A percentile compares a stretch with the other conserved stretches of the same genome.
Conservation (phyloP, 2,113 vertebrate genomes). For the Corydoras maculifer region DNA sequence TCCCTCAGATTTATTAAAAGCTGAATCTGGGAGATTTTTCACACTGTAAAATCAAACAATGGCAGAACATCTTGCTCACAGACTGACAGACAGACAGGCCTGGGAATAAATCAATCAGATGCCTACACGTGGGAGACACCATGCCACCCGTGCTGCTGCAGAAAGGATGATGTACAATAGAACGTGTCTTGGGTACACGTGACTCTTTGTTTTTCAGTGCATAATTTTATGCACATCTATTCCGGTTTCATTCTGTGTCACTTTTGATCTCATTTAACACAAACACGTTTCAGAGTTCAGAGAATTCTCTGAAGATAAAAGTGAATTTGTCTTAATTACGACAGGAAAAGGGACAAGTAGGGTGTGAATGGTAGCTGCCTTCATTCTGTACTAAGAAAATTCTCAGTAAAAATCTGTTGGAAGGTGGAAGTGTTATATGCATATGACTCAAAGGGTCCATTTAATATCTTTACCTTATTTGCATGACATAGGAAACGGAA, state of each 20-base stretch:
- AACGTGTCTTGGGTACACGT: conserved; percentile 1
- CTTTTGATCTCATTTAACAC: too few relatives aligned
- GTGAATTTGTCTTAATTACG: too few relatives aligned
- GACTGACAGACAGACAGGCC: conserved; percentile 25
- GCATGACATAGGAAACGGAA: too few relatives aligned
- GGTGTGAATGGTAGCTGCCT: too few relatives aligned
- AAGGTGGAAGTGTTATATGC: too few relatives aligned
- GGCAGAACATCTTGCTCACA: conserved; percentile 6
- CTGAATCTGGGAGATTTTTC: conserved; percentile 15
- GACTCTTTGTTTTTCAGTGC: not conserved
- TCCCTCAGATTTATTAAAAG: conserved; percentile 9
- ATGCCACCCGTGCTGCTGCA: conserved; percentile 33
- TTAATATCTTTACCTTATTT: too few relatives aligned
- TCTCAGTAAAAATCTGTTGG: too few relatives aligned
- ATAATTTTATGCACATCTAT: not conserved
- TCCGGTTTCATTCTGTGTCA: not conserved
- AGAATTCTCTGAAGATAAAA: too few relatives aligned
- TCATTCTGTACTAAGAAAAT: too few relatives aligned
- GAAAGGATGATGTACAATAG: conserved; percentile 19
- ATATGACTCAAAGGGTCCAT: too few relatives aligned
- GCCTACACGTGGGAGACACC: conserved; percentile 40
- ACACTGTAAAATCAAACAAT: conserved; percentile 5
- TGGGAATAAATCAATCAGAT: conserved; percentile 34
- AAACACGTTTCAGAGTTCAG: too few relatives aligned
- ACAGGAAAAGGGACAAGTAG: too few relatives aligned